Conservation (phyloP, 2,888 invertebrate species). For the Plagiodera versicolora region DNA sequence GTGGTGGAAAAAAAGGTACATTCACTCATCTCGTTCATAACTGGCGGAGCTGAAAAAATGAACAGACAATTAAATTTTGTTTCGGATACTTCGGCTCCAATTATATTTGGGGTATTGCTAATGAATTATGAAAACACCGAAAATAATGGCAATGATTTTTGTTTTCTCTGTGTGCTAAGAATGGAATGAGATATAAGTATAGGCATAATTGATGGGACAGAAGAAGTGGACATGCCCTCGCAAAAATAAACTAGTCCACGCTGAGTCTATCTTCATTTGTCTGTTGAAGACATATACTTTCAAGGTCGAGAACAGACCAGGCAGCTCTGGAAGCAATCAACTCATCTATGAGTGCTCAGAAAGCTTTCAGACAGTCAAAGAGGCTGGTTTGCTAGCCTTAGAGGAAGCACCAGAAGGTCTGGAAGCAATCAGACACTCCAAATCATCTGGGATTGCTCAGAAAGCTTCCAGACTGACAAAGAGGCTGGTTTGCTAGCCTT, state of each 20-base stretch:
- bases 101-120: conserved; percentile 36
- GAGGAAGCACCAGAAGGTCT: too few species aligned
- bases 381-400: too few species aligned
- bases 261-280: background rate
- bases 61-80: conserved; percentile 40
- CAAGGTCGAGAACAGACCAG: too few species aligned
- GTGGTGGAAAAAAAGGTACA: conserved; percentile 25
- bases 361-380: too few species aligned
- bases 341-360: too few species aligned
- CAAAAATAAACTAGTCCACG: conserved; percentile 3
- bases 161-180: conserved; percentile 22
- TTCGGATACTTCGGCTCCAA: conserved; percentile 38
- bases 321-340: too few species aligned
- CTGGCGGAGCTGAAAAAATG: conserved; percentile 33
- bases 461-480: too few species aligned
- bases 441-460: too few species aligned
- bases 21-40: conserved; percentile 38
- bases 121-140: conserved; percentile 40
- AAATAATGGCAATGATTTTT: conserved; percentile 36
- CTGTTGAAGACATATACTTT: too few species aligned
- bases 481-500: too few species aligned
- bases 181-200: conserved; percentile 26
- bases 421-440: too few species aligned
- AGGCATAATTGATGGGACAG: conserved; percentile 30
- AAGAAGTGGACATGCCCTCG: conserved; percentile 15